A percentile compares a stretch with the other conserved stretches of the same genome.
These are phyloP conservation scores for Rhimphoctona megacephalus DNA, from an alignment of 2,888 invertebrate genomes.

Conservation along the genomic window DNA sequence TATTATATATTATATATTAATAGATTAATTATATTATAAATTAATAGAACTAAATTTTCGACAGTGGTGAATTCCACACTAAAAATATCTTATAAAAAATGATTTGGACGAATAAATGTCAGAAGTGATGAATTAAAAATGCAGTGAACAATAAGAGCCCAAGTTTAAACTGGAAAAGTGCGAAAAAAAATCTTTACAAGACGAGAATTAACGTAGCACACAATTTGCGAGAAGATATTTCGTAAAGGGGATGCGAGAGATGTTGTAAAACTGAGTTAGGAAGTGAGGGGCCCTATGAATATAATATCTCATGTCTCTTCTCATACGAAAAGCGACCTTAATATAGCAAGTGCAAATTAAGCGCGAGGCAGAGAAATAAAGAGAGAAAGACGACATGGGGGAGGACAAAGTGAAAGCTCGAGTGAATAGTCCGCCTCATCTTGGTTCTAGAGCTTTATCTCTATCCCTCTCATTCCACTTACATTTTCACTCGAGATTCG, in stretches of 20 bases:
- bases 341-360: constrained; percentile 53
- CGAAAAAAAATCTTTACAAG: not conserved
- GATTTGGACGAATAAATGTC: no score
- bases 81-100: no score
- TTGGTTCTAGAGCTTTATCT: not conserved
- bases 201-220: not conserved
- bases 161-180: not conserved
- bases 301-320: constrained; percentile 36
- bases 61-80: no score
- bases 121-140: no score
- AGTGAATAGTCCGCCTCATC: constrained; percentile 65
- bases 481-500: constrained; percentile 68
- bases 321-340: constrained; percentile 32
- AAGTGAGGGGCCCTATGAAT: constrained; percentile 22
- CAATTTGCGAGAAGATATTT: not conserved
- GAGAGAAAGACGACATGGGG: not conserved
- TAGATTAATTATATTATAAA: no score
- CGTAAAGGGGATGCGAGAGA: not conserved
- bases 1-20: no score
- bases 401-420: constrained; percentile 58
- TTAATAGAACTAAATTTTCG: no score
- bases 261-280: not conserved
- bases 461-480: constrained; percentile 49
- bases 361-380: constrained; percentile 13
- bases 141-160: not conserved